Evolutionary conservation across 2,113 vertebrate genomes (phyloP), one percentile per base, ranked within the genome.

Genomic region (Zosterops borbonicus): DNA sequence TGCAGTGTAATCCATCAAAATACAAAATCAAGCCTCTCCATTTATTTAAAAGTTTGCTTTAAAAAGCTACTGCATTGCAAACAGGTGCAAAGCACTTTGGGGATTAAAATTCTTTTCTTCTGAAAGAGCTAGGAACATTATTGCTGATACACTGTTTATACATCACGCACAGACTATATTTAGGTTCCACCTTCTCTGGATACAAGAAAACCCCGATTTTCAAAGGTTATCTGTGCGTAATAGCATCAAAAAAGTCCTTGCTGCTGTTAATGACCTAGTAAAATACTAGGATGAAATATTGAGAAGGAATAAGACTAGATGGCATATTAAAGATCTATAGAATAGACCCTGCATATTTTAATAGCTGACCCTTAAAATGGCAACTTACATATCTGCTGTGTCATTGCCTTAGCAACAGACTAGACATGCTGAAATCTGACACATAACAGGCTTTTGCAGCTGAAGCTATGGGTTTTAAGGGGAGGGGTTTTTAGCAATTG

Each of bases 381-480:
- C 94, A 96, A 83, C 94, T 93, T 44, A 2, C 83, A 49, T 79
- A 95, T 96, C 86, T 96, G 96, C 95, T 96, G 93, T 71, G 92
- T 96, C 96, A 97, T 53, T 94, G 88, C 88, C 92, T 65, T 75
- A 83, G 92, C 89, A 89, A 87, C 63, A 83, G 58, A 49, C 24
- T 14, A 68, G 52, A 60, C 3, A 1, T 35, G 44, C 73, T 79
- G 77, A 76, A 94, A 65, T 75, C 69, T 84, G 65, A 77, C 31
- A 81, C n/a, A 83, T 1, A 83, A 53, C 76, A 95, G 68, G 60
- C 28, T 82, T 64, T 77, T 53, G 65, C 44, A 58, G 68, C 52
- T 77, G 68, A 60, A 83, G 31, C 52, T 59, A 2, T 8, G n/a
- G 4, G 5, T 0, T 73, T 73, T 37, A 33, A 37, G 22, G 60